Base-by-base conservation (phyloP, 2,113 vertebrate species). In the Halichoeres trimaculatus region DNA sequence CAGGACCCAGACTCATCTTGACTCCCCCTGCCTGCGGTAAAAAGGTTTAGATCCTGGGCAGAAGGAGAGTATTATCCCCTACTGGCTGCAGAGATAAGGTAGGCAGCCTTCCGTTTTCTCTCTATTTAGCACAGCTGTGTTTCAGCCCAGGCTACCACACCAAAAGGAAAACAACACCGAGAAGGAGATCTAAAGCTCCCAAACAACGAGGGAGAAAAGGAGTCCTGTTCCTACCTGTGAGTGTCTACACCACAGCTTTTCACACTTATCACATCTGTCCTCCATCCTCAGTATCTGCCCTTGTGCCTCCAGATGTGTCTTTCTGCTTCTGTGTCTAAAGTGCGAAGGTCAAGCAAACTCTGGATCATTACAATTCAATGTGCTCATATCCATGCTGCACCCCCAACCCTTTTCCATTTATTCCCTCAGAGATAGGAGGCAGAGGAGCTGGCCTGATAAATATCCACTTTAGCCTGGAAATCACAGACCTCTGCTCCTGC, bases 361-460 rank as follows among this genome's bases (percentile, higher is more conserved):
- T 69, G 64, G 67, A 86, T 88, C 88, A 91, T 93, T 93, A 93
- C 89, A 88, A 86, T 91, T 90, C 85, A 91, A 92, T 90, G 87
- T 69, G 73, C 70, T 88, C 66, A 80, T 86, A 76, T 81, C 45
- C 63, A 61, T 58, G 62, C 65, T 43, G 62, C 26, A 36, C 41
- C 51, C 51, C 35, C 52, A 26, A 30, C 12, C 51, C 55, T 19
- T 45, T 45, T 69, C 58, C 26, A 54, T 20, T 70, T 20, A 35
- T 43, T 48, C 43, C 48, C 11, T 83, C 68, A 23, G 56, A 70
- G 48, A 78, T 51, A 65, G 3, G 8, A 50, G 58, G 30, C 20
- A 47, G 59, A 54, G 65, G 55, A 80, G 50, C 36, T 23, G 54
- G 60, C 36, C 55, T 45, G 52, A 70, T 63, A 82, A 81, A 66